These are phyloP conservation scores for Aphis craccivora DNA, from an alignment of 1,140 invertebrate genomes.

Conservation along the genomic window DNA sequence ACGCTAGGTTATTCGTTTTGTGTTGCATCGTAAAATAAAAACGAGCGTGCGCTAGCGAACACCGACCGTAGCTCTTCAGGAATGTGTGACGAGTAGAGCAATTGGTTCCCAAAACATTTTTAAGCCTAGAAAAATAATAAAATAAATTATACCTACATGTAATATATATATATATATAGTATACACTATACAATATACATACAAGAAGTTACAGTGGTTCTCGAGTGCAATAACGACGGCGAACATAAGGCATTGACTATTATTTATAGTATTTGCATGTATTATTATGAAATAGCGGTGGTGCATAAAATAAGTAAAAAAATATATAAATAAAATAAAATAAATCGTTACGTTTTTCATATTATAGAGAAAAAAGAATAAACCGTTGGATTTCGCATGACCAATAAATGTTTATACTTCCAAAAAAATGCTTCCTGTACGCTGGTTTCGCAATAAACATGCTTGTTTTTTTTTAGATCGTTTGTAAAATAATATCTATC, in stretches of 20 bases:
- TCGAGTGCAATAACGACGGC: not conserved
- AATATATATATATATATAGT: not conserved
- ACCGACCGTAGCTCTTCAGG: conserved; percentile 21
- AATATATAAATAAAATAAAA: not conserved
- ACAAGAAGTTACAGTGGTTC: not conserved
- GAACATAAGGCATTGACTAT: not conserved
- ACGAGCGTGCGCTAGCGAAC: not conserved
- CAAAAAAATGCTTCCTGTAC: not conserved
- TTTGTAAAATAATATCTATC: not conserved
- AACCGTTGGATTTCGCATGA: conserved; percentile 46
- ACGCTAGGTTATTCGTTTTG: not conserved
- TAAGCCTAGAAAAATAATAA: not conserved
- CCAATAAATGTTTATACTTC: conserved; percentile 44
- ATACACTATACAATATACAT: too few relatives aligned
- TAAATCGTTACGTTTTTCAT: not conserved
- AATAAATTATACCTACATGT: not conserved
- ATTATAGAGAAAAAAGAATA: not conserved
- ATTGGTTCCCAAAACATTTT: conserved; percentile 46
- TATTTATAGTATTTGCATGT: not conserved
- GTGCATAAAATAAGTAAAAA: not conserved
- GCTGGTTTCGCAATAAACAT: not conserved
- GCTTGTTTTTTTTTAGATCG: not conserved
- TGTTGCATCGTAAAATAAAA: conserved; percentile 21
- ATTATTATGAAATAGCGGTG: not conserved
- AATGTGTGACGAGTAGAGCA: conserved; percentile 25